Percentiles rank a stretch among this genome's conserved stretches.
These are phyloP conservation scores for Meghimatium bilineatum DNA, from an alignment of 2,888 invertebrate species.

Conservation along the genomic window DNA sequence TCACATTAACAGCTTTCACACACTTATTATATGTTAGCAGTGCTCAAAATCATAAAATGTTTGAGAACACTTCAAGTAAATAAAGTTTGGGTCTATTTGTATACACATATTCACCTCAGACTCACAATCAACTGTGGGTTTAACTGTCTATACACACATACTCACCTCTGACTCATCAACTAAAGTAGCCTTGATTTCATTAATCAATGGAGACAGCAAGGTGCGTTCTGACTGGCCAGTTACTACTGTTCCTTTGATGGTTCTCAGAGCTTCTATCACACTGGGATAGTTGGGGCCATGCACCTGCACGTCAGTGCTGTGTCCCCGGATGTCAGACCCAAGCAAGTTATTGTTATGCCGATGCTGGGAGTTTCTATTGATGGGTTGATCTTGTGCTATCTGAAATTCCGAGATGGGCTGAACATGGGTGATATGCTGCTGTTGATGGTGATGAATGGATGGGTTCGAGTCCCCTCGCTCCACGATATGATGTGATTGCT, in stretches of 20 bases:
- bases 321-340: neutral
- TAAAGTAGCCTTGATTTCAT: slow-evolving; percentile 91
- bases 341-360: slow-evolving; percentile 18
- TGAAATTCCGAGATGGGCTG: slow-evolving; percentile 26
- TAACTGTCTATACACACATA: neutral
- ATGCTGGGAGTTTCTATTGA: neutral
- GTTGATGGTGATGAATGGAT: slow-evolving; percentile 17
- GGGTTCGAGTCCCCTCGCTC: slow-evolving; percentile 21
- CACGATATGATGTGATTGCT: slow-evolving; percentile 18
- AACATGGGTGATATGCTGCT: neutral
- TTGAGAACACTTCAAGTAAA: too few species aligned
- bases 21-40: too few species aligned
- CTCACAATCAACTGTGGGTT: too few species aligned
- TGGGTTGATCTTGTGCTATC: neutral
- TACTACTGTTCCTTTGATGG: slow-evolving; percentile 45
- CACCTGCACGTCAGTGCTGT: neutral
- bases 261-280: slow-evolving; percentile 52
- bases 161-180: slow-evolving; percentile 93
- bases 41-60: too few species aligned
- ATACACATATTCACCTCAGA: too few species aligned
- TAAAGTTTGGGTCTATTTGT: too few species aligned
- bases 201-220: slow-evolving; percentile 75
- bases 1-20: too few species aligned
- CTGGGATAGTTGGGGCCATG: slow-evolving; percentile 27
- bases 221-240: slow-evolving; percentile 51